Percentiles rank a stretch among this genome's conserved stretches.
These are phyloP conservation scores for Gymnocheta viridis DNA, from an alignment of 2,888 invertebrate genomes.

Conservation along the genomic window DNA sequence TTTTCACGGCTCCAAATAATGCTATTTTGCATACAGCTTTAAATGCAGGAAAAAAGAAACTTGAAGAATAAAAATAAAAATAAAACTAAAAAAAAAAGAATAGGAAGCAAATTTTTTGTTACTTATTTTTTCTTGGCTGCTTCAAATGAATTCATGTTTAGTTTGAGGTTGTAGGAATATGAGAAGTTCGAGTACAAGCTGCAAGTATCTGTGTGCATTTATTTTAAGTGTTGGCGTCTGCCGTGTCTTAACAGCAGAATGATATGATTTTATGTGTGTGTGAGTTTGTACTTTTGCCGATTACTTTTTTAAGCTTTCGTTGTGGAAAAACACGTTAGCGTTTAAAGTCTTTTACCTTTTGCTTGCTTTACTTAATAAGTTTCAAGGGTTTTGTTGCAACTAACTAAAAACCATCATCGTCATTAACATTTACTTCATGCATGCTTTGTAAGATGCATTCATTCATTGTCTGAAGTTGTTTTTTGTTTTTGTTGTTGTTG, in stretches of 20 bases:
- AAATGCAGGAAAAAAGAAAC: constrained; percentile 4
- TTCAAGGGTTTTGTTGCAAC: constrained; percentile 46
- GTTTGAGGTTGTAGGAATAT: constrained; percentile 37
- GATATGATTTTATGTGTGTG: background rate
- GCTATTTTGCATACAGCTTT: constrained; percentile 67
- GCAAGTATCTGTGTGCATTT: constrained; percentile 41
- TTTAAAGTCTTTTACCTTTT: constrained; percentile 48
- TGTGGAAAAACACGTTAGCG: background rate
- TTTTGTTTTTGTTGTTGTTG: background rate
- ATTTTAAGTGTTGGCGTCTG: constrained; percentile 69
- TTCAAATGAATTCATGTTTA: constrained; percentile 53
- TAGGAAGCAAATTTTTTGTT: constrained; percentile 25
- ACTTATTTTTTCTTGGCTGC: constrained; percentile 23
- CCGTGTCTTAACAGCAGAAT: constrained; percentile 51
- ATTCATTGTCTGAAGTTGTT: constrained; percentile 62
- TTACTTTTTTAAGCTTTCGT: constrained; percentile 11
- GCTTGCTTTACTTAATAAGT: constrained; percentile 26
- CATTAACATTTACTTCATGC: constrained; percentile 61
- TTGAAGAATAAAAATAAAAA: background rate
- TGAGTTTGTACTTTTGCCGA: constrained; percentile 10
- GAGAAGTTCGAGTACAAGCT: constrained; percentile 39
- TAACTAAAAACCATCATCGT: constrained; percentile 53
- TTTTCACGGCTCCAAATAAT: constrained; percentile 65
- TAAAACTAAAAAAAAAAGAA: constrained; percentile 22
- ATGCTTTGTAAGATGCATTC: constrained; percentile 57